Conservation (phyloP, 2,113 vertebrate species). For the Calyptommatus sinebrachiatus region DNA sequence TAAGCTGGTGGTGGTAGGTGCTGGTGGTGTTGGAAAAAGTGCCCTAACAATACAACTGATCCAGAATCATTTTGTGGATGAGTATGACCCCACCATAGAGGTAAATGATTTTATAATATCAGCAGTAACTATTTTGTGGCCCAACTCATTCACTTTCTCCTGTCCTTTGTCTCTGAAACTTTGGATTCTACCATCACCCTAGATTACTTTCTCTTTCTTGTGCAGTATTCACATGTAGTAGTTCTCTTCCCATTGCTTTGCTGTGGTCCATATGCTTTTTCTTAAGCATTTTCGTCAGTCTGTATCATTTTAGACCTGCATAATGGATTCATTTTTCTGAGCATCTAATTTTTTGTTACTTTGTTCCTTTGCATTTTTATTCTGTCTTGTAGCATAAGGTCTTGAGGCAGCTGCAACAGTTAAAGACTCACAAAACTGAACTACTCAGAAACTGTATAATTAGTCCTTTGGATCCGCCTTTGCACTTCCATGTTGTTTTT, state of each 20-base stretch:
- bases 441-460: no score
- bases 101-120: background rate
- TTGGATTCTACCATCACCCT: background rate
- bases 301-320: background rate
- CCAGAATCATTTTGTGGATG: constrained; percentile 83
- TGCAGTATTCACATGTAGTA: background rate
- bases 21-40: constrained; percentile 85
- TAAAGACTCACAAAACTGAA: no score
- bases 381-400: no score
- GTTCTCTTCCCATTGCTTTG: background rate
- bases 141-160: background rate
- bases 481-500: no score
- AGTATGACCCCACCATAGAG: constrained; percentile 58
- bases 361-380: background rate
- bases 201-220: background rate
- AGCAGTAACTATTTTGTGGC: background rate
- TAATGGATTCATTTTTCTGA: background rate
- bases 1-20: constrained; percentile 83
- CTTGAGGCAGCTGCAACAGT: no score
- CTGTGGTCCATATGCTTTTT: background rate
- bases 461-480: no score
- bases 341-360: background rate
- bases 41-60: constrained; percentile 85
- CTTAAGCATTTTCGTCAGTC: background rate
- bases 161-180: background rate